phyloP scores from a whole-genome alignment of 2,797 vertebrate genomes.

The Rhinophrynus dorsalis region DNA sequence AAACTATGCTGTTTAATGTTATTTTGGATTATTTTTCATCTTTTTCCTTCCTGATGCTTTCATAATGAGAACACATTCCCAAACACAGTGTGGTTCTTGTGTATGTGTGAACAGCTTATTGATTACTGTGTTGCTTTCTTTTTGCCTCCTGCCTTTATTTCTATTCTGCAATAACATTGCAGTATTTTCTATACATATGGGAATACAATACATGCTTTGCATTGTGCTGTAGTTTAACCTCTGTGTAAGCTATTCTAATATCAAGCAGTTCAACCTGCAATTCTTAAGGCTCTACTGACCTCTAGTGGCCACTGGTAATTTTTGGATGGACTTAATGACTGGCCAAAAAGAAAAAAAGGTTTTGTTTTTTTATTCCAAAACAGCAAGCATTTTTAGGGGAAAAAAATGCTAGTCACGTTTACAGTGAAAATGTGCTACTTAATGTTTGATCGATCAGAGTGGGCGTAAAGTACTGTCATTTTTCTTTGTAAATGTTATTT shows the following conservation, averaged over 20 bases:
- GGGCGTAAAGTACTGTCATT: no score
- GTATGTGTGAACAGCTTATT: constrained; percentile 47
- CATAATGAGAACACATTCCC: constrained; percentile 12
- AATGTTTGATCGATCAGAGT: no score
- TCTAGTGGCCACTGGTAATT: constrained; percentile 59
- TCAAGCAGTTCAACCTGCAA: constrained; percentile 40
- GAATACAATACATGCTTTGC: constrained; percentile 50
- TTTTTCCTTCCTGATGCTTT: background rate
- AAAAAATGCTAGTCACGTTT: no score
- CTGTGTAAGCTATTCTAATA: constrained; percentile 44
- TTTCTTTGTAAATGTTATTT: no score
- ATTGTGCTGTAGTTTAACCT: constrained; percentile 46
- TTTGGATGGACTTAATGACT: background rate
- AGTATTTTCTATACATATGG: constrained; percentile 43
- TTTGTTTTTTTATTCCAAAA: no score
- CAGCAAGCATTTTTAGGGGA: no score
- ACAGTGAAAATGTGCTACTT: no score
- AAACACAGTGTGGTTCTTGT: constrained; percentile 5
- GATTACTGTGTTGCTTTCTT: constrained; percentile 43
- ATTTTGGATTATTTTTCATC: constrained; percentile 1
- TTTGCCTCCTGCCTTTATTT: constrained; percentile 44
- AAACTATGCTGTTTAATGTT: background rate
- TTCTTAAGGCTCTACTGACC: constrained; percentile 65
- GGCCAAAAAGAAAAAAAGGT: background rate
- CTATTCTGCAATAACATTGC: constrained; percentile 55